These are phyloP conservation scores for Ischnura elegans DNA, from an alignment of 2,888 invertebrate species.

Conservation along the genomic window DNA sequence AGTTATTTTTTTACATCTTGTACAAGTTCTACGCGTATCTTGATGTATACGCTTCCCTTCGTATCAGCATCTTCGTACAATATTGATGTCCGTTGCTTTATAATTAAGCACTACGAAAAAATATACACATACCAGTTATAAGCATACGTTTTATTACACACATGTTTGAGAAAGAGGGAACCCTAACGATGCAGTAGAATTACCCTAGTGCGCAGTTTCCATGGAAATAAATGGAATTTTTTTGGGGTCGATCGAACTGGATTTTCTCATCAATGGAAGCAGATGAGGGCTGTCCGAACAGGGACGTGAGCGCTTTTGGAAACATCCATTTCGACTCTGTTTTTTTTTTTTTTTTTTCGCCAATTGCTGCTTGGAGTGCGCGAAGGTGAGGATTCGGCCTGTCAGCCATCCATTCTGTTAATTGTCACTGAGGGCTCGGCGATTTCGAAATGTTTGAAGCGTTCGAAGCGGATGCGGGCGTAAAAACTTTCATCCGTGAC, in stretches of 20 bases:
- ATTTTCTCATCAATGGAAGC: background rate
- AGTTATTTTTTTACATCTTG: too few species aligned
- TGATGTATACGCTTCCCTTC: too few species aligned
- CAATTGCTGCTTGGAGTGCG: background rate
- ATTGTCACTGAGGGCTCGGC: background rate
- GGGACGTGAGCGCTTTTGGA: background rate
- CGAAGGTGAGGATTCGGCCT: background rate
- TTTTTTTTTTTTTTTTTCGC: background rate
- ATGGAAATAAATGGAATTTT: background rate
- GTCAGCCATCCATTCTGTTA: conserved; percentile 29
- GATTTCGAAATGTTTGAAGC: background rate
- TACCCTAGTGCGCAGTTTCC: background rate
- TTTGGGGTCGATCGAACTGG: background rate
- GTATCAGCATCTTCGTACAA: too few species aligned
- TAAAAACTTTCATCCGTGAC: background rate
- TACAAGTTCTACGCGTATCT: too few species aligned
- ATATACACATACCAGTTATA: too few species aligned
- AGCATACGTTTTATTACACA: too few species aligned
- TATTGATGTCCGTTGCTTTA: too few species aligned
- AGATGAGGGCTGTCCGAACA: background rate
- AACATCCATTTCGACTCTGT: too few species aligned
- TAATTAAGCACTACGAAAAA: too few species aligned
- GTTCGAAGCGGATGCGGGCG: background rate
- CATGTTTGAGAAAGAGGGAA: too few species aligned
- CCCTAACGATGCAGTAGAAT: too few species aligned